phyloP scores from a whole-genome alignment of 2,888 invertebrate genomes.

The Campopleginae sp. region DNA sequence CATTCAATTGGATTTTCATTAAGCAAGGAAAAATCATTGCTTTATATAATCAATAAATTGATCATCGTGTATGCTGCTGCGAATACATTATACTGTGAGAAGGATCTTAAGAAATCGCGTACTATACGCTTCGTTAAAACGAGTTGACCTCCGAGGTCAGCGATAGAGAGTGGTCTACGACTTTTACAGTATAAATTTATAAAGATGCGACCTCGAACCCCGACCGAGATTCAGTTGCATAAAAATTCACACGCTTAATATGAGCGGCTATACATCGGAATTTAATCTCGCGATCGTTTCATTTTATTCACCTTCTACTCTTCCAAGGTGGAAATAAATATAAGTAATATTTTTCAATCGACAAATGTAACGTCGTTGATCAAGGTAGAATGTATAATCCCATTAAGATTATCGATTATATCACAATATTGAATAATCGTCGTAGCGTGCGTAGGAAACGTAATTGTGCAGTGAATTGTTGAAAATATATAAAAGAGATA shows the following conservation, averaged over 20 bases:
- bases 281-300: constrained; percentile 31
- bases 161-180: constrained; percentile 47
- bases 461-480: constrained; percentile 23
- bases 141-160: constrained; percentile 64
- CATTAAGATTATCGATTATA: constrained; percentile 40
- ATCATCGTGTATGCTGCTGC: constrained; percentile 35
- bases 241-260: constrained; percentile 54
- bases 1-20: background rate
- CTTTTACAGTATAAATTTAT: constrained; percentile 25
- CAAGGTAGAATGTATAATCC: constrained; percentile 59
- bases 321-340: constrained; percentile 7
- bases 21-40: background rate
- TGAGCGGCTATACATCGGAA: background rate
- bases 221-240: constrained; percentile 40
- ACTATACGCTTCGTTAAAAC: constrained; percentile 63
- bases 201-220: constrained; percentile 44
- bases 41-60: constrained; percentile 9
- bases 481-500: constrained; percentile 21
- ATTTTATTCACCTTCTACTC: constrained; percentile 13
- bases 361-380: constrained; percentile 43
- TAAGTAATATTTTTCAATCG: constrained; percentile 42
- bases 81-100: constrained; percentile 55
- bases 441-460: constrained; percentile 10
- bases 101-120: constrained; percentile 54
- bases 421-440: constrained; percentile 6